Percentiles rank a stretch among this genome's conserved stretches.
phyloP scores from a whole-genome alignment of 37 sponge, comb jelly and placozoan genomes.

The Theonella swinhoei region DNA sequence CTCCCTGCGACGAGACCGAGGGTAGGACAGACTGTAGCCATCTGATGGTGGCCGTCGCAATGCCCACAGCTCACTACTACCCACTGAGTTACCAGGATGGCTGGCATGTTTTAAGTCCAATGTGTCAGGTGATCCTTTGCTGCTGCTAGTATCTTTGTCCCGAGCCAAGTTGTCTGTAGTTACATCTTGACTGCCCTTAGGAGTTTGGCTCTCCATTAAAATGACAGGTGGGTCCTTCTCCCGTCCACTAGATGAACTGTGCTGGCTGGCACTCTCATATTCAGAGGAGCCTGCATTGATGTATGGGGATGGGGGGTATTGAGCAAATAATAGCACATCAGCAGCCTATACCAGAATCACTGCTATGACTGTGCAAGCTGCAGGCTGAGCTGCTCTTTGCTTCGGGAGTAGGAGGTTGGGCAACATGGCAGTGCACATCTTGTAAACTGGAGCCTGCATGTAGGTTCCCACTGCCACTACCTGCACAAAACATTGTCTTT shows the following conservation, averaged over 20 bases:
- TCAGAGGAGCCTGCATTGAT: neutral
- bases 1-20: neutral
- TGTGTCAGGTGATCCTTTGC: too few relatives aligned
- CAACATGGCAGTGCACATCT: slow-evolving; percentile 9
- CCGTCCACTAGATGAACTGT: neutral
- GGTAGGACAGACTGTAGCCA: neutral
- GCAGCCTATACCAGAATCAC: slow-evolving; percentile 1
- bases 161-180: neutral
- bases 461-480: neutral
- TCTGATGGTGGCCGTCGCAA: neutral
- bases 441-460: slow-evolving; percentile 21
- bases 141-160: neutral
- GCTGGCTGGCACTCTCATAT: neutral
- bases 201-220: too few relatives aligned
- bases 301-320: neutral
- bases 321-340: neutral
- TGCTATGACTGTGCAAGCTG: slow-evolving; percentile 8
- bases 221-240: neutral
- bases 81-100: slow-evolving; percentile 17
- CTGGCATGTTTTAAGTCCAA: too few relatives aligned
- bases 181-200: neutral
- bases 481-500: neutral
- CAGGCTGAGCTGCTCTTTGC: slow-evolving; percentile 19
- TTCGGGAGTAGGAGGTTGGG: neutral
- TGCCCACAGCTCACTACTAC: neutral